Conservation (phyloP, 2,113 vertebrate species). For the Planiliza haematocheilus region DNA sequence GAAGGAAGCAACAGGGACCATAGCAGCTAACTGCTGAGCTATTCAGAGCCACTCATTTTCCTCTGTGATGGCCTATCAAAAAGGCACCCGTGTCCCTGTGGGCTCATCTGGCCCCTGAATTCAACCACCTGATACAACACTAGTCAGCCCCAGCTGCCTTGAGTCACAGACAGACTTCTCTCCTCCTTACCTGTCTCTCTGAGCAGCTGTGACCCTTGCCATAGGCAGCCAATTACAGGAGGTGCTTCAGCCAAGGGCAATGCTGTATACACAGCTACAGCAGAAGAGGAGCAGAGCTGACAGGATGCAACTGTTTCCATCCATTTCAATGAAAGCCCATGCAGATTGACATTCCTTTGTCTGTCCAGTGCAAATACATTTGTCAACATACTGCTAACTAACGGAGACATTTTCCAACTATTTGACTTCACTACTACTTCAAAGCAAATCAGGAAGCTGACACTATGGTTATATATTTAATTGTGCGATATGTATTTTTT, state of each 20-base stretch:
- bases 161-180: constrained; percentile 23
- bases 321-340: constrained; percentile 12
- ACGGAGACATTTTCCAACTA: not conserved
- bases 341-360: constrained; percentile 4
- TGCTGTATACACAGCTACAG: constrained; percentile 38
- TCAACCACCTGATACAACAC: constrained; percentile 43
- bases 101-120: constrained; percentile 43
- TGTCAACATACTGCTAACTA: not conserved
- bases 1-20: constrained; percentile 35
- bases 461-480: no score
- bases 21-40: constrained; percentile 36
- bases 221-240: constrained; percentile 63
- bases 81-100: constrained; percentile 13
- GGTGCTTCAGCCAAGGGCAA: constrained; percentile 25
- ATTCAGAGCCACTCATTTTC: constrained; percentile 34
- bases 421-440: not conserved
- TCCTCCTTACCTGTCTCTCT: constrained; percentile 47
- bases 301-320: constrained; percentile 24
- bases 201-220: constrained; percentile 62
- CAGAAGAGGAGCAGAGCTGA: constrained; percentile 1
- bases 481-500: no score
- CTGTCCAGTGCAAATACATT: not conserved
- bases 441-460: constrained; percentile 8
- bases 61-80: constrained; percentile 45
- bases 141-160: constrained; percentile 51